Conservation (phyloP, 2,888 invertebrate species). For the Ormyrus thymus region DNA sequence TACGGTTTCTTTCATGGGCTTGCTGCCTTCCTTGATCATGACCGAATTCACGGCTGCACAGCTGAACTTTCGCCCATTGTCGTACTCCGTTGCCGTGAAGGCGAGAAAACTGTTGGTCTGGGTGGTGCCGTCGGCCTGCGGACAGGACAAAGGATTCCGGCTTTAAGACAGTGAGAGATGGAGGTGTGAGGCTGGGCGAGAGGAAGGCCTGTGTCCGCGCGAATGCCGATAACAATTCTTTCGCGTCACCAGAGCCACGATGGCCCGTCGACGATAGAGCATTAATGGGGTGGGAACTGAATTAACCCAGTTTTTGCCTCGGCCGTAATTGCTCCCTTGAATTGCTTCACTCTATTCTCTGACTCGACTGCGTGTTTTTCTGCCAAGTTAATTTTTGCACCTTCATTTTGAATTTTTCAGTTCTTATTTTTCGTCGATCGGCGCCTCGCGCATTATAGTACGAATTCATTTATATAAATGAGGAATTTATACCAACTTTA, state of each 20-base stretch:
- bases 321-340: slow-evolving; percentile 35
- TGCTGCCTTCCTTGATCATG: slow-evolving; percentile 82
- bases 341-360: background rate
- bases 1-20: slow-evolving; percentile 83
- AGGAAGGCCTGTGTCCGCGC: background rate
- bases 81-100: slow-evolving; percentile 88
- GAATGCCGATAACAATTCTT: slow-evolving; percentile 49
- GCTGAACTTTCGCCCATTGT: slow-evolving; percentile 86
- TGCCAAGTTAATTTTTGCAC: background rate
- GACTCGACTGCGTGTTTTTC: background rate
- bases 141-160: slow-evolving; percentile 56
- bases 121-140: slow-evolving; percentile 86
- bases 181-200: background rate
- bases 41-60: slow-evolving; percentile 91
- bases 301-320: slow-evolving; percentile 49
- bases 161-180: slow-evolving; percentile 3
- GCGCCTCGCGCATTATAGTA: no score
- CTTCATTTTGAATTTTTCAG: background rate
- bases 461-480: no score
- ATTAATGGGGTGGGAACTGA: slow-evolving; percentile 50
- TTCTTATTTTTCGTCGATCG: background rate
- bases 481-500: no score
- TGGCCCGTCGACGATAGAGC: slow-evolving; percentile 41
- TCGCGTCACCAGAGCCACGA: slow-evolving; percentile 47
- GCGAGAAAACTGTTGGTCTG: slow-evolving; percentile 86